Base-by-base conservation (phyloP, 2,888 invertebrate genomes). In the Acrobasis suavella region DNA sequence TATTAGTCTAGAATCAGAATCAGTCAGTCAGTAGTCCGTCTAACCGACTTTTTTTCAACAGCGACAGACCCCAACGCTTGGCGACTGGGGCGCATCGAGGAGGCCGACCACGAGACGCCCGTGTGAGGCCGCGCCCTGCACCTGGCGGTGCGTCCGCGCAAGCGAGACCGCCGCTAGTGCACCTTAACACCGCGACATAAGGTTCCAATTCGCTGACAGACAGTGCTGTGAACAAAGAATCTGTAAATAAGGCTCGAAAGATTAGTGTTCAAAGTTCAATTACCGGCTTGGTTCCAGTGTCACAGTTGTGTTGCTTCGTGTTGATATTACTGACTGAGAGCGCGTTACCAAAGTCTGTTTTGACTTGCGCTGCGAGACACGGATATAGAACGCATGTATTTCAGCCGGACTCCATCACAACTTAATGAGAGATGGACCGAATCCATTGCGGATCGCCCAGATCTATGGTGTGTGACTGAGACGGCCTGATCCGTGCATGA, bases 31-130 rank as follows among this genome's bases (percentile, higher is more conserved):
- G n/a, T n/a, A n/a, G 32, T 32, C 32, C 32, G 32, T 32, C 7
- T 32, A 32, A 32, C 32, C 32, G 32, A 32, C 62, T 42, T 58
- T 12, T 65, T 50, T 55, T 63, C 10, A 65, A 71, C 91, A 94
- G 95, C 95, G 71, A 94, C 95, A 68, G 96, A 96, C 89, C 95
- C 96, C 65, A 96, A 96, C 86, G 96, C 96, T 69, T 96, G 96
- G 96, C 94, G 96, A 68, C 93, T 96, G 75, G 96, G 96, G 70
- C 94, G 96, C 79, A 96, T 96, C 89, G 96, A 96, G 86, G 96
- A 96, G 91, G 94, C 95, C 71, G 96, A 96, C 80, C 96, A 96
- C 82, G 96, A 96, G 87, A 96, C 96, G 83, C 95, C 96, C 70
- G 96, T 96, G 85, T 96, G 94, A 95, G 90, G 86, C 64, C 85